Percentiles rank a stretch among this genome's conserved stretches.
Conservation (phyloP, 1,140 invertebrate genomes). For the Drosophila novamexicana region DNA sequence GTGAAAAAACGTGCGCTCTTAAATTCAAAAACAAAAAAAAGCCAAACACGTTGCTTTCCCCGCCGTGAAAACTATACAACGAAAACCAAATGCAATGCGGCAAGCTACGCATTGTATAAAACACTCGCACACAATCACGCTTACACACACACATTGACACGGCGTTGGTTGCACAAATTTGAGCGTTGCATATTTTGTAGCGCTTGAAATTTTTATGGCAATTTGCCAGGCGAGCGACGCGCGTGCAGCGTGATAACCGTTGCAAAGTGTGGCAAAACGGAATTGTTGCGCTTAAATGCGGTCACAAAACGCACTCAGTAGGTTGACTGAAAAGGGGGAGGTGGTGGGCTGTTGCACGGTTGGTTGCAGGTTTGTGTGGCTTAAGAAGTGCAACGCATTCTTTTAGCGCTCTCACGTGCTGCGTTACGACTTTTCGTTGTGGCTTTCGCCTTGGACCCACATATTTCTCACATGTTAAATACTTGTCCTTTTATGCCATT, state of each 20-base stretch:
- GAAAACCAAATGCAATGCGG: conserved; percentile 59
- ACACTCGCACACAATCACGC: conserved; percentile 24
- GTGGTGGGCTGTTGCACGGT: not conserved
- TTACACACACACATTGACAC: conserved; percentile 8
- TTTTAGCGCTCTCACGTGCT: conserved; percentile 41
- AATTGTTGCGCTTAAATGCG: conserved; percentile 57
- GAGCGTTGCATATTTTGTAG: conserved; percentile 76
- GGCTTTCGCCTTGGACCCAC: conserved; percentile 71
- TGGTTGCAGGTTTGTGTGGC: not conserved
- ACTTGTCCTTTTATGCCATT: conserved; percentile 6
- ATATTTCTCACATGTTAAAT: conserved; percentile 63
- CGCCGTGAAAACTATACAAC: conserved; percentile 42
- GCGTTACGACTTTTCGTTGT: conserved; percentile 28
- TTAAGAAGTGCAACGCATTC: conserved; percentile 29
- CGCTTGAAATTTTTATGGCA: conserved; percentile 78
- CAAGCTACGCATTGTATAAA: conserved; percentile 37
- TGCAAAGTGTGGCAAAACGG: conserved; percentile 34
- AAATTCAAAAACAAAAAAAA: conserved; percentile 62
- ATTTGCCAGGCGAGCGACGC: conserved; percentile 71
- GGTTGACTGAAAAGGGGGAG: not conserved
- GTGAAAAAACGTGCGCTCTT: conserved; percentile 70
- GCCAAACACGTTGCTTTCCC: conserved; percentile 17
- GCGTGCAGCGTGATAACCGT: conserved; percentile 48
- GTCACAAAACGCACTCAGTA: conserved; percentile 39
- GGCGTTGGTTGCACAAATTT: conserved; percentile 63